Conservation (phyloP, 2,888 invertebrate genomes). For the Lepidocyrtoides sp. region DNA sequence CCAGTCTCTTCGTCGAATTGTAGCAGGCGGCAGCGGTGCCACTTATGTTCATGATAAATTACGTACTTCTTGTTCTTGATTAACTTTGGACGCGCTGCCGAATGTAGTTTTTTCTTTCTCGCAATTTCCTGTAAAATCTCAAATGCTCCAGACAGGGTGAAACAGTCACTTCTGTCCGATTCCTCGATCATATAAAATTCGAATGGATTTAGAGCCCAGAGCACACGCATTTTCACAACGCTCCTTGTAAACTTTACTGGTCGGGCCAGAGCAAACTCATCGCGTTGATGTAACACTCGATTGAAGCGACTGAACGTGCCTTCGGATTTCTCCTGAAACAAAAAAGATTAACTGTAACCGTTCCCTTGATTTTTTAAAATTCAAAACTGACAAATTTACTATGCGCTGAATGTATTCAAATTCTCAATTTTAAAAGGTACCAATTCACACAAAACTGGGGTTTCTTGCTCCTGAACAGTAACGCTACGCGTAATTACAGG, state of each 20-base stretch:
- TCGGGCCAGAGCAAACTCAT: background rate
- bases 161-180: background rate
- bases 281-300: too few relatives aligned
- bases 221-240: background rate
- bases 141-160: background rate
- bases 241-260: background rate
- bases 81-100: background rate
- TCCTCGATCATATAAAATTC: background rate
- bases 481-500: too few relatives aligned
- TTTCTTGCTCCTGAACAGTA: too few relatives aligned
- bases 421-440: too few relatives aligned
- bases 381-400: too few relatives aligned
- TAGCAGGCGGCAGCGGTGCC: background rate
- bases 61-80: background rate
- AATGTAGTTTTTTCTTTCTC: background rate
- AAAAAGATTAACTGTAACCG: too few relatives aligned
- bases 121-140: background rate
- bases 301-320: too few relatives aligned
- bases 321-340: too few relatives aligned
- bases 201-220: background rate
- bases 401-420: too few relatives aligned
- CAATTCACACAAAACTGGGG: too few relatives aligned
- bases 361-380: too few relatives aligned
- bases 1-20: background rate
- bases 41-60: background rate